Base-by-base conservation (phyloP, 2,888 invertebrate species). In the Antitype chi region DNA sequence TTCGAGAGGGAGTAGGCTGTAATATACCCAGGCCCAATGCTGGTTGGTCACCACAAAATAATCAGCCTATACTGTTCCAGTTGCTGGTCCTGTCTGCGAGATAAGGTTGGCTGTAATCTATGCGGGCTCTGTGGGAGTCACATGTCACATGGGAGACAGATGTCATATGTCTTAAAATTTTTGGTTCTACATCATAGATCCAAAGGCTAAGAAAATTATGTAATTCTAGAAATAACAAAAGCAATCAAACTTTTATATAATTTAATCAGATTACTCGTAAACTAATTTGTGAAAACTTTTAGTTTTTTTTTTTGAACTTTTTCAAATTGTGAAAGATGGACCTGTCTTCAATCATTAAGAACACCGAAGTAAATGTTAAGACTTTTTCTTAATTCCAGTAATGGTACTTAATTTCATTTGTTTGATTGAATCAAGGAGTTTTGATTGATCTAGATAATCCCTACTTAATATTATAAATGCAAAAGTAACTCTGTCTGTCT, bases 341-440 rank as follows among this genome's bases (percentile, higher is more conserved):
- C 5, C 4, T 23, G 9, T 55, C 23, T 47, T 20, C n/a, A 28
- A 25, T 52, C 64, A 28, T 38, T 13, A 64, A 73, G 57, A 52
- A 25, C 5, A 9, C 9, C 1, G 9, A 57, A 20, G 32, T n/a
- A 60, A 47, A 15, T 25, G 6, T 2, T 23, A 23, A 15, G 17
- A 20, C 11, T 32, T 55, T 62, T 62, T 67, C 17, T 47, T 11
- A 52, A 74, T 47, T 68, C 25, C 55, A 49, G 25, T 23, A 20
- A 53, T 59, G 1, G 28, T n/a, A 11, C 28, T 59, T 69, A 55
- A 76, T 82, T 69, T 52, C 17, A 59, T 82, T 49, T 49, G 49
- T 82, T 64, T 55, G 9, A 80, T 76, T 64, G 47, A 69, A 67
- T 69, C 47, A 15, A 69, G 11, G 9, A 8, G 2, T 52, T 20